Percentiles rank a stretch among this genome's conserved stretches.
Evolutionary conservation across 2,888 invertebrate species (phyloP).

Genomic region (Drosophila emarginata): DNA sequence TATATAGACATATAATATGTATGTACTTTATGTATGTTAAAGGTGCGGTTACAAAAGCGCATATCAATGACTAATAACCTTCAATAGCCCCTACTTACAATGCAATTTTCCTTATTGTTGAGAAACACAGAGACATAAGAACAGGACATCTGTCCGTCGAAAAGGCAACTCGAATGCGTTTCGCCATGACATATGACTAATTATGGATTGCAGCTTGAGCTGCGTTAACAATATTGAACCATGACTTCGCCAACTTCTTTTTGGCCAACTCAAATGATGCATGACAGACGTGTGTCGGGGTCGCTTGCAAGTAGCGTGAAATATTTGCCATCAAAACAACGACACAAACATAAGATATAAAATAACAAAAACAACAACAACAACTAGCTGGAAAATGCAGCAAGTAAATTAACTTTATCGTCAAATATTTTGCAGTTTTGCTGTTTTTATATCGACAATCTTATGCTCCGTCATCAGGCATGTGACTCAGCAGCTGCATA

Average conservation of each 20-base stretch:
- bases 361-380: slow-evolving; percentile 30
- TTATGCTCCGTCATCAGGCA: slow-evolving; percentile 40
- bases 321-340: slow-evolving; percentile 73
- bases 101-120: slow-evolving; percentile 59
- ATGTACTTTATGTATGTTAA: slow-evolving; percentile 9
- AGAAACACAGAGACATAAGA: slow-evolving; percentile 17
- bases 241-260: slow-evolving; percentile 36
- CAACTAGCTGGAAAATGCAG: slow-evolving; percentile 20
- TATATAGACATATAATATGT: not conserved
- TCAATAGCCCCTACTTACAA: slow-evolving; percentile 36
- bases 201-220: slow-evolving; percentile 66
- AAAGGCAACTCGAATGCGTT: slow-evolving; percentile 22
- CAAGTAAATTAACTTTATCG: slow-evolving; percentile 73
- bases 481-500: slow-evolving; percentile 74
- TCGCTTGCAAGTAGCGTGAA: slow-evolving; percentile 62
- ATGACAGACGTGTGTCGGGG: slow-evolving; percentile 59
- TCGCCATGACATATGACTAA: slow-evolving; percentile 67
- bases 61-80: slow-evolving; percentile 70
- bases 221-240: slow-evolving; percentile 16
- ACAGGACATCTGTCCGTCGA: slow-evolving; percentile 71
- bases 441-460: slow-evolving; percentile 48
- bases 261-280: slow-evolving; percentile 62
- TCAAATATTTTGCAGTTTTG: slow-evolving; percentile 41
- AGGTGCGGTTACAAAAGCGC: slow-evolving; percentile 66
- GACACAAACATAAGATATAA: slow-evolving; percentile 46